These are phyloP conservation scores for Centropristis striata DNA, from an alignment of 2,113 vertebrate species.

Conservation along the genomic window DNA sequence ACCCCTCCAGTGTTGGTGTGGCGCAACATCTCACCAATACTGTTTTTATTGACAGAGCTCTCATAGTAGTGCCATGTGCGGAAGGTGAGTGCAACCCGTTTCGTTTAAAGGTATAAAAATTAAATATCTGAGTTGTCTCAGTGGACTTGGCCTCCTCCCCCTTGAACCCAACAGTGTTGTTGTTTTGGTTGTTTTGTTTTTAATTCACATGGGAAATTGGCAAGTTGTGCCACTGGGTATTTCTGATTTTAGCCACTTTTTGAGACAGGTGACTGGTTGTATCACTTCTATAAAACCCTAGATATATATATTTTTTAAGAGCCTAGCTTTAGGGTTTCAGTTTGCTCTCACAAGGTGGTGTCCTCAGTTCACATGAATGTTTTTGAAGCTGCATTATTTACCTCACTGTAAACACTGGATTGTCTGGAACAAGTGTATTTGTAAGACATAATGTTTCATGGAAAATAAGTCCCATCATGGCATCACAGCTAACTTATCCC, in stretches of 20 bases:
- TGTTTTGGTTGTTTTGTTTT: neutral
- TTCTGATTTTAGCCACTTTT: slow-evolving; percentile 9
- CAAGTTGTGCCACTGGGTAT: slow-evolving; percentile 28
- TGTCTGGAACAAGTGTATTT: slow-evolving; percentile 12
- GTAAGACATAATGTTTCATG: slow-evolving; percentile 24
- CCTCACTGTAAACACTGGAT: slow-evolving; percentile 29
- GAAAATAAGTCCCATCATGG: slow-evolving; percentile 33
- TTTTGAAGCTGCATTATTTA: slow-evolving; percentile 3
- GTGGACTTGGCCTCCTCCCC: slow-evolving; percentile 6
- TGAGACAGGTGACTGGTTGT: slow-evolving; percentile 20
- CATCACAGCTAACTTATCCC: slow-evolving; percentile 49
- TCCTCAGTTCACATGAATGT: neutral
- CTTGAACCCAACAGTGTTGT: slow-evolving; percentile 19
- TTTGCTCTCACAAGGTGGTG: slow-evolving; percentile 54
- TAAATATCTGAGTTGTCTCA: slow-evolving; percentile 10
- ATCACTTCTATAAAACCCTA: neutral
- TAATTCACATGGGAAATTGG: slow-evolving; percentile 8
- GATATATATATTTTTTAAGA: neutral
- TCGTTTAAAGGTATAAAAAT: slow-evolving; percentile 13
- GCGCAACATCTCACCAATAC: slow-evolving; percentile 99
- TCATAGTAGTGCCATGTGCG: slow-evolving; percentile 98
- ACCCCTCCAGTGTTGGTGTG: slow-evolving; percentile 97
- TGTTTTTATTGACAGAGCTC: slow-evolving; percentile 99
- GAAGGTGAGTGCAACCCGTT: slow-evolving; percentile 93
- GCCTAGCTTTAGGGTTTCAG: slow-evolving; percentile 24